Base-by-base conservation (phyloP, 2,113 vertebrate genomes). In the Coptodon rendalli region DNA sequence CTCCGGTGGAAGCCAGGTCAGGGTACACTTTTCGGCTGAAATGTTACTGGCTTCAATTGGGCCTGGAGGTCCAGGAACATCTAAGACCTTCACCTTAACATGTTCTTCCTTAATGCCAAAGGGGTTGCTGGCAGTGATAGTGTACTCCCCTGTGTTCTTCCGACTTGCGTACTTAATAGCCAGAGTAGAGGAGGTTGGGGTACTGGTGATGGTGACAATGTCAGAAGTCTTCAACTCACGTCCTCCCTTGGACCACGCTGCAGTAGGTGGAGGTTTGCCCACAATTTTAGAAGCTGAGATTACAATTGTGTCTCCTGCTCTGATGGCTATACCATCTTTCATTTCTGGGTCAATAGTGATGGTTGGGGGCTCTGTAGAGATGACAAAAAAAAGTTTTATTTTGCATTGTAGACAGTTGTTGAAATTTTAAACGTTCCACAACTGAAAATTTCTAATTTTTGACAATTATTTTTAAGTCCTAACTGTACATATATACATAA, bases 71-170 rank as follows among this genome's bases (percentile, higher is more conserved):
- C 99, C 99, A 91, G 99, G 99, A 48, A 98, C 96, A 93, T 99
- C 99, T 38, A 99, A 95, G 59, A 99, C 98, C 93, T 97, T 99
- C 50, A 99, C 99, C 90, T 97, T 98, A 53, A 99, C 96, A 2
- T 94, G 97, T 63, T 99, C 98, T 52, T 98, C 97, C 89, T 98
- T 99, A 73, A 98, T 99, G 80, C 99, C 99, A 24, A 99, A 99
- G 91, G 98, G 97, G 96, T 99, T 99, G 92, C 97, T 98, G 80
- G 99, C 99, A 57, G 97, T 99, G 88, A 99, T 99, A 16, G 94
- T 97, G 86, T 99, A 99, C 92, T 99, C 98, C 66, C 98, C 99
- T 45, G 98, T 98, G 97, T 99, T 98, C 94, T 99, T 99, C 93
- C 97, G 97, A 85, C 96, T 96, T 88, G 98, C 98, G 9, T 99